Conservation (phyloP, 1,140 invertebrate species). For the Galendromus occidentalis region DNA sequence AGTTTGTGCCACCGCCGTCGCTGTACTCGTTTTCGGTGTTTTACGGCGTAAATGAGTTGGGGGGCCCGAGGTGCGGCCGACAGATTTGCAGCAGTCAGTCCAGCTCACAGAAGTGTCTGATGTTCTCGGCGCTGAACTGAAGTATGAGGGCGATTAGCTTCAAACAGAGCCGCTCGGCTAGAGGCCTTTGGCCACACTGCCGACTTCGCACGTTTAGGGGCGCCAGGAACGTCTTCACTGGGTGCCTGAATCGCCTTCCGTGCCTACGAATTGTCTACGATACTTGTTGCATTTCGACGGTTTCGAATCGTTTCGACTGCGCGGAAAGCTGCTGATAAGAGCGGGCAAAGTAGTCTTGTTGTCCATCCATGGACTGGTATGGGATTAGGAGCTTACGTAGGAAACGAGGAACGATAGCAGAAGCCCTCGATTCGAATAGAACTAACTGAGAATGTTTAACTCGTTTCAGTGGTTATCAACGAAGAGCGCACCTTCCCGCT, state of each 20-base stretch:
- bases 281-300: not conserved
- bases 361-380: not conserved
- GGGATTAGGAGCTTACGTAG: not conserved
- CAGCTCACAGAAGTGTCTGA: not conserved
- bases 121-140: not conserved
- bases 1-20: too few species aligned
- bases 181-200: not conserved
- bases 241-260: not conserved
- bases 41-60: not conserved
- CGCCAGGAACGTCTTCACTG: not conserved
- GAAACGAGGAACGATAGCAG: not conserved
- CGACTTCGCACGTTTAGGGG: slow-evolving; percentile 10
- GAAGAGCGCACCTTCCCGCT: not conserved
- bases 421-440: not conserved
- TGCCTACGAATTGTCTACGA: not conserved
- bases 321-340: too few species aligned
- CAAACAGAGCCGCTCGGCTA: not conserved
- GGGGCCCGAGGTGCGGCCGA: not conserved
- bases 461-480: slow-evolving; percentile 10
- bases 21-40: too few species aligned
- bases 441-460: not conserved
- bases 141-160: slow-evolving; percentile 8
- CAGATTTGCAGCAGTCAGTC: not conserved
- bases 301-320: too few species aligned
- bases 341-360: not conserved